These are phyloP conservation scores for Toxotes lorentzi DNA, from an alignment of 2,797 vertebrate species.

Conservation along the genomic window DNA sequence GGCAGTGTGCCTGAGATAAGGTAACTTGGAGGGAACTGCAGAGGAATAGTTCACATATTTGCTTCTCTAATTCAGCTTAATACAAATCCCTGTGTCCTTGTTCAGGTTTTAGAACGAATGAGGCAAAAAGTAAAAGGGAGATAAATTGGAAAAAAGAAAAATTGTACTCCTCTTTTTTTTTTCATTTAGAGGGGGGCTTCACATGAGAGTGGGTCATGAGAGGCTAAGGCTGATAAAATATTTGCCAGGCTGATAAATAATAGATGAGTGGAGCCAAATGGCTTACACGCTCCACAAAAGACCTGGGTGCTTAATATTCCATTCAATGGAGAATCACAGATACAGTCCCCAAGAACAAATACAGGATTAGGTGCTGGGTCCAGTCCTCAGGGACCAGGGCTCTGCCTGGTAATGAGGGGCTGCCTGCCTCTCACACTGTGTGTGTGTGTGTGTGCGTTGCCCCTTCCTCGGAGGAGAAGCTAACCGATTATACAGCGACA, in stretches of 20 bases:
- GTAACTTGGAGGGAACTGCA: constrained; percentile 65
- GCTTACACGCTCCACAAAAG: constrained; percentile 87
- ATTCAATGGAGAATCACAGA: constrained; percentile 87
- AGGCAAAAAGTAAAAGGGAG: constrained; percentile 71
- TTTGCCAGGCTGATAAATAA: constrained; percentile 88
- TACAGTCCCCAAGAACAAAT: constrained; percentile 86
- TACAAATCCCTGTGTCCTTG: constrained; percentile 66
- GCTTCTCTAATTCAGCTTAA: constrained; percentile 64
- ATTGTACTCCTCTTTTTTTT: constrained; percentile 48
- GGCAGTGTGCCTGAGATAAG: constrained; percentile 68
- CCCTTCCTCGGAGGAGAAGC: constrained; percentile 79
- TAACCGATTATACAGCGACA: constrained; percentile 86
- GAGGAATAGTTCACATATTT: constrained; percentile 76
- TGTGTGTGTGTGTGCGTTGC: constrained; percentile 49
- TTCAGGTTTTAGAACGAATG: constrained; percentile 68
- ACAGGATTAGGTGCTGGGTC: constrained; percentile 84
- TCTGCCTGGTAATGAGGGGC: constrained; percentile 85
- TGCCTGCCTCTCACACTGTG: constrained; percentile 72
- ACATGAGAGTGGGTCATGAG: constrained; percentile 80
- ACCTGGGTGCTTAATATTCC: constrained; percentile 86
- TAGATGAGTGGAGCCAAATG: constrained; percentile 87
- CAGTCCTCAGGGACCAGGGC: constrained; percentile 82
- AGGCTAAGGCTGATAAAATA: constrained; percentile 86
- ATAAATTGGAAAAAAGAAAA: constrained; percentile 66
- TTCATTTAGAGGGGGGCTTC: constrained; percentile 70